Conservation (phyloP, 2,888 invertebrate species). For the Stenodema calcarata region DNA sequence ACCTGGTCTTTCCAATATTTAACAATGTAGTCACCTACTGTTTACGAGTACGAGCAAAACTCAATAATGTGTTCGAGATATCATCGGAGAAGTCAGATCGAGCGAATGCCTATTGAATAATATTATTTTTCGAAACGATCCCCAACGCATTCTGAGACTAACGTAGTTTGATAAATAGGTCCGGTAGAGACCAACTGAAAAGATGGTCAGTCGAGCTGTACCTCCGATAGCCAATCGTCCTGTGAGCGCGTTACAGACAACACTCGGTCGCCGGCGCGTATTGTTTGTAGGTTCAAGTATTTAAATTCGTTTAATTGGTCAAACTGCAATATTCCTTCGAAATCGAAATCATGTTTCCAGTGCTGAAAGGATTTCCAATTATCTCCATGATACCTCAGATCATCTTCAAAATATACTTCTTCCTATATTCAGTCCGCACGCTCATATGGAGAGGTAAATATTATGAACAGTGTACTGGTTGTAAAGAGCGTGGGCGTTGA, state of each 20-base stretch:
- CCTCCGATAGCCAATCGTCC: not conserved
- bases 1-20: too few relatives aligned
- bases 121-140: not conserved
- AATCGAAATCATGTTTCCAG: not conserved
- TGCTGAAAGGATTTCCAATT: not conserved
- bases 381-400: not conserved
- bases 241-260: not conserved
- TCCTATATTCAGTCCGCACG: constrained; percentile 12
- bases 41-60: not conserved
- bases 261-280: not conserved
- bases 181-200: not conserved
- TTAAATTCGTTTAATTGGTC: too few relatives aligned
- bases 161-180: not conserved
- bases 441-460: constrained; percentile 37
- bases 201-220: not conserved
- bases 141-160: not conserved
- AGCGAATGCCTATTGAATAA: not conserved
- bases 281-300: not conserved
- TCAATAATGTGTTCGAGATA: not conserved
- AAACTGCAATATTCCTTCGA: not conserved
- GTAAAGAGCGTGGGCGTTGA: too few relatives aligned
- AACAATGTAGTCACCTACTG: too few relatives aligned
- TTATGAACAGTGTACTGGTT: not conserved
- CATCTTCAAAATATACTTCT: constrained; percentile 19
- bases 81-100: not conserved